phyloP scores from a whole-genome alignment of 2,113 vertebrate species.

The Pan paniscus region DNA sequence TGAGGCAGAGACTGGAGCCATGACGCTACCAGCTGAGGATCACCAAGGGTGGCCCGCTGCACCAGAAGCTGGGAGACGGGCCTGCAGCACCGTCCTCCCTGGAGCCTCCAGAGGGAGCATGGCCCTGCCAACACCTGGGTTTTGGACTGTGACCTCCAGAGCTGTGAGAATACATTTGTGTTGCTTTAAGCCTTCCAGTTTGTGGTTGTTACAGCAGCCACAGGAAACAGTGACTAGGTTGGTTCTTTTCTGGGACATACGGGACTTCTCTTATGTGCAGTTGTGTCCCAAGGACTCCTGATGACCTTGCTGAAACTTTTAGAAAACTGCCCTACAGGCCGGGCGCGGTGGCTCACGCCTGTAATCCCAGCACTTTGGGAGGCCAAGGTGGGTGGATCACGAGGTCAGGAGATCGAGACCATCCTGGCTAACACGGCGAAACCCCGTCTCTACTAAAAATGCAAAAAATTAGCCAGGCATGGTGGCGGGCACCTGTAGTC shows the following conservation, averaged over 20 bases:
- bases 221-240: not conserved
- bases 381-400: too few relatives aligned
- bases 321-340: not conserved
- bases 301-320: not conserved
- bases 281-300: not conserved
- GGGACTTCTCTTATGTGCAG: not conserved
- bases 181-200: not conserved
- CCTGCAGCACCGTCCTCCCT: not conserved
- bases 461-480: too few relatives aligned
- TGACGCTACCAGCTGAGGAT: not conserved
- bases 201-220: not conserved
- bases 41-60: rapidly evolving
- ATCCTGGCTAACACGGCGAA: too few relatives aligned
- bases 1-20: not conserved
- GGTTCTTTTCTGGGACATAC: not conserved
- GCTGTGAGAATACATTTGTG: not conserved
- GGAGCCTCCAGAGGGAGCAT: not conserved
- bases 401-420: too few relatives aligned
- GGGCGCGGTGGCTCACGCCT: too few relatives aligned
- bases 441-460: too few relatives aligned
- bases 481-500: too few relatives aligned
- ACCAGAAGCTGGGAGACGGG: not conserved
- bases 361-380: too few relatives aligned
- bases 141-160: not conserved
- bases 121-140: too few relatives aligned